Evolutionary conservation across 2,797 vertebrate species (phyloP), one percentile per base, ranked within the genome.

Genomic region (Tolypeutes matacus): DNA sequence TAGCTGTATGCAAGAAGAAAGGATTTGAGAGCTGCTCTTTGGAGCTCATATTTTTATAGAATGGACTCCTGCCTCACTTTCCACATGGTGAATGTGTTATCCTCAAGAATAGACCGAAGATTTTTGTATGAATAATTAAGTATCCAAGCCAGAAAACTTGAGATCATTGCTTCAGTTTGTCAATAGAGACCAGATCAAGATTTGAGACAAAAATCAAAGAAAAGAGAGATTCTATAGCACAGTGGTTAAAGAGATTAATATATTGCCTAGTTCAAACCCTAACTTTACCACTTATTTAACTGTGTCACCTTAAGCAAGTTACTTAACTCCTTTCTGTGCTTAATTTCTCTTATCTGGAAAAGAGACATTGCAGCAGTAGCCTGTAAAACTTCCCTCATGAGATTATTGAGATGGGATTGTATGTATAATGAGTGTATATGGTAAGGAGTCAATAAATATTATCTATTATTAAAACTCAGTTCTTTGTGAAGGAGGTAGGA

Each of bases 131-230:
- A 75, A 90, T 95, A 93, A 87, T 92, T 72, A 51, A 94, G 85
- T 76, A 89, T 85, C 39, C 70, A 64, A 34, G 36, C 36, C 85
- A 93, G 77, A 86, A 88, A 72, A n/a, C 39, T 84, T 86, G 5
- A 62, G 36, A 73, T 76, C 72, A 91, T 86, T 84, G 72, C 60
- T 91, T 90, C 86, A 64, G 2, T 93, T 87, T 69, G 34, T 96
- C 81, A 89, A 20, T 12, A 60, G 25, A 65, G n/a, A 29, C 36
- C 64, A 72, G 58, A 83, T 31, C 65, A 90, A 76, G 62, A 92
- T 13, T 36, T 17, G 70, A 91, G 65, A 64, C 31, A 76, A 84
- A 93, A 91, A 70, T 67, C n/a, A 64, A 94, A 94, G 25, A 36
- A 77, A 91, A 67, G 7, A 21, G 29, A 23, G 29, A 60, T 46